Percentiles rank a stretch among this genome's conserved stretches.
Evolutionary conservation across 2,113 vertebrate species (phyloP).

Genomic region (Plecotus auritus): DNA sequence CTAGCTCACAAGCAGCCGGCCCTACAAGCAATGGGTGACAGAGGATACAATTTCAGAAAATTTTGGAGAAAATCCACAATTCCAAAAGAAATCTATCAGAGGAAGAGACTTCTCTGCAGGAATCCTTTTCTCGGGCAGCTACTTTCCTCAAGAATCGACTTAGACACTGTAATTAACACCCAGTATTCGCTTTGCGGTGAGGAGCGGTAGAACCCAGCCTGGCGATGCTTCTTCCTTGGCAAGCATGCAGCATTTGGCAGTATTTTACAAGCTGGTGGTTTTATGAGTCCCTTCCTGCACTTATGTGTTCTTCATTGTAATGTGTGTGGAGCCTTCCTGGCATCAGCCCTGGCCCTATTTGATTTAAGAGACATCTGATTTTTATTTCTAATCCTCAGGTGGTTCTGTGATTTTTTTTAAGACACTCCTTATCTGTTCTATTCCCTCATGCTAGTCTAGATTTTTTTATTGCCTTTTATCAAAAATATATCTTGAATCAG

Average conservation of each 20-base stretch:
- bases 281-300: constrained; percentile 33
- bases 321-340: constrained; percentile 4
- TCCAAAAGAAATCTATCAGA: not conserved
- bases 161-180: constrained; percentile 33
- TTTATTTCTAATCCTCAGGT: not conserved
- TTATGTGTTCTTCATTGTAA: not conserved
- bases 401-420: not conserved
- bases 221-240: not conserved
- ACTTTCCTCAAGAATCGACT: constrained; percentile 8
- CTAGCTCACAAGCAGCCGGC: too few species aligned
- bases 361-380: constrained; percentile 44
- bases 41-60: not conserved
- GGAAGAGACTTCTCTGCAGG: not conserved
- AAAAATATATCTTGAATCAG: not conserved
- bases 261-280: constrained; percentile 16
- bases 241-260: not conserved
- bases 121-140: not conserved
- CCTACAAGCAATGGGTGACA: not conserved
- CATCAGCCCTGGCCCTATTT: not conserved
- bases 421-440: not conserved
- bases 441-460: not conserved
- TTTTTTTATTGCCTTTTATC: not conserved
- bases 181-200: constrained; percentile 8
- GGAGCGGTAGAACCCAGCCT: not conserved
- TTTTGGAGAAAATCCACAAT: not conserved